Base-by-base conservation (phyloP, 1,140 invertebrate genomes). In the Micrasema longulum region DNA sequence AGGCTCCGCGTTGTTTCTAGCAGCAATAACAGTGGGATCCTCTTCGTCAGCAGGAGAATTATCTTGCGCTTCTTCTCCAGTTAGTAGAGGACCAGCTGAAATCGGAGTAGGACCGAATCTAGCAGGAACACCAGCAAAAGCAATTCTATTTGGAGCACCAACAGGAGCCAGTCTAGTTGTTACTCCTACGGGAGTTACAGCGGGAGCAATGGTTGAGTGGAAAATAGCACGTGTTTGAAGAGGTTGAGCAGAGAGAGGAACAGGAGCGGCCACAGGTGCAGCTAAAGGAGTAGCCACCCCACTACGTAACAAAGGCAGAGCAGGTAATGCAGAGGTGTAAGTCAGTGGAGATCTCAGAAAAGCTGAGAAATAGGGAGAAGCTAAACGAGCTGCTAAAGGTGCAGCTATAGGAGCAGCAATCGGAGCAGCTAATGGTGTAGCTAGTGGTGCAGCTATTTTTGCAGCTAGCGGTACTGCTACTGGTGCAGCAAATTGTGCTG, bases 291-390 rank as follows among this genome's bases (percentile, higher is more conserved):
- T 45, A 16, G 55, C 53, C 16, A 48, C 14, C 1, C 16, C 41
- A 23, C 12, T 62, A 7, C 38, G 41, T 11, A 69, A 65, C 53
- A 55, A 53, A 31, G 69, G 23, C 9, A 78, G 77, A 47, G 82
- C 79, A 10, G 81, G 48, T 36, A 79, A 57, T 38, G 80, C 78
- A 53, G 77, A 79, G 64, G 69, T 12, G 23, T 23, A 67, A 26
- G 70, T 62, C 5, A 75, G 36, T 6, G 74, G 67, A 22, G 67
- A 68, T 45, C 31, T 74, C 50, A 80, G 76, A 20, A 79, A 77
- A 4, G 81, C 77, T 47, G 38, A 23, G 72, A 38, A 23, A 77
- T 72, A 35, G 7, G 60, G 43, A n/a, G 62, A 14, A 23, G 52
- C 52, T 14, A 70, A 12, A 26, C 60, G 64, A 14, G 52, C 22